Percentiles rank a stretch among this genome's conserved stretches.
Conservation (phyloP, 2,888 invertebrate genomes). For the Nymphalis polychloros region DNA sequence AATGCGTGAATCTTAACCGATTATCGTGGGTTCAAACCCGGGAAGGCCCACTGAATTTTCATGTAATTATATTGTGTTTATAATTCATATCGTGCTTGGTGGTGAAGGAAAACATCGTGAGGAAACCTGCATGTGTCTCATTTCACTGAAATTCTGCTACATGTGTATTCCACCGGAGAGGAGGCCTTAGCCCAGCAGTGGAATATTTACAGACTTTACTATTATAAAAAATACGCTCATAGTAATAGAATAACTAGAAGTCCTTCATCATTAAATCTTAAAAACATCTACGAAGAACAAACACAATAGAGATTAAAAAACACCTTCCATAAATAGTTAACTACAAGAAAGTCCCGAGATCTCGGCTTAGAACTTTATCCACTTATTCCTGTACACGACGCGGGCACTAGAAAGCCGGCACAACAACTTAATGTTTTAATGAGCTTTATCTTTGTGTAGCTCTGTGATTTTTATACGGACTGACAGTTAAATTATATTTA, state of each 20-base stretch:
- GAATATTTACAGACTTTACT: no score
- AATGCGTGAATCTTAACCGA: no score
- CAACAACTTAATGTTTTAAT: slow-evolving; percentile 65
- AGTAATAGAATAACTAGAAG: not conserved
- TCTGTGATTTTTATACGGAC: slow-evolving; percentile 17
- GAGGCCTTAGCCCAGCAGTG: no score
- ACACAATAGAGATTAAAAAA: slow-evolving; percentile 15
- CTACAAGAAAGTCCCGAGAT: slow-evolving; percentile 42
- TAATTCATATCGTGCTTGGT: no score
- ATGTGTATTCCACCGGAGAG: no score
- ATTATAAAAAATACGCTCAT: no score
- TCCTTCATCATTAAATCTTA: slow-evolving; percentile 3
- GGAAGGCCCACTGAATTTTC: no score
- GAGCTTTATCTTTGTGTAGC: slow-evolving; percentile 52
- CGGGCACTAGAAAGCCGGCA: slow-evolving; percentile 50
- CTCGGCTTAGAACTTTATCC: slow-evolving; percentile 63
- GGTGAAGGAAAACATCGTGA: no score
- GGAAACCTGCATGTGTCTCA: no score
- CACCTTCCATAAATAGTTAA: slow-evolving; percentile 34
- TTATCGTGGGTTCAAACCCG: no score
- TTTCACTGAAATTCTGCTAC: no score
- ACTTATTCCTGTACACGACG: slow-evolving; percentile 64
- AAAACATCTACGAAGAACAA: slow-evolving; percentile 9
- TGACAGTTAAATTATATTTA: slow-evolving; percentile 13
- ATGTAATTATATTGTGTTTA: no score